Base-by-base conservation (phyloP, 2,888 invertebrate genomes). In the Aporophyla nigra region DNA sequence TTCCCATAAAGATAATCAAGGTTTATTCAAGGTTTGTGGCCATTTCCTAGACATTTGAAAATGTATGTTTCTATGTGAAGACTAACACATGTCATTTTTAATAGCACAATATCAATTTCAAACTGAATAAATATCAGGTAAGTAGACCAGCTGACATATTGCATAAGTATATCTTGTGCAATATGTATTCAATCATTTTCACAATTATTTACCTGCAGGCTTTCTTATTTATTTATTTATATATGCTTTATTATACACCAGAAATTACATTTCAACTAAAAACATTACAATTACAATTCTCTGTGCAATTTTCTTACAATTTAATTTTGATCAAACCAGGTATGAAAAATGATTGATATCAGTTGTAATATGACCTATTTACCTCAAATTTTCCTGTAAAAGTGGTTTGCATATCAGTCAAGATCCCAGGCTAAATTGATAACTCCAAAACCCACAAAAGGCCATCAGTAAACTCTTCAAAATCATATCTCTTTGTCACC, bases 1-100 rank as follows among this genome's bases (percentile, higher is more conserved):
- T 58, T 71, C 70, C 51, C 62, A 63, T 65, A 62, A 16, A 27
- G 12, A 7, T n/a, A 46, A 51, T 21, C 74, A 81, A 81, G 74
- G 59, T 66, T 49, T 27, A 54, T 46, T 16, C 46, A 49, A 59
- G 43, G 24, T 43, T 33, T 61, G 16, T 49, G 24, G n/a, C 10
- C 0, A 59, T 9, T 43, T 54, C 43, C n/a, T 51, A 10, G 5
- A 19, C 49, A 0, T 46, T 16, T 21, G 2, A 27, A 61, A 53
- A 74, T 46, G 9, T 33, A 53, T 61, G 16, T 53, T 40, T 49
- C 16, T 27, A 46, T 62, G 33, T 53, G 14, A 53, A 74, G 14
- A 74, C 27, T 27, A 43, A n/a, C 19, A 27, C 21, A 43, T 27
- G 43, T 43, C 21, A 74, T 53, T 19, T 74, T 43, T 61, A 2